Base-by-base conservation (phyloP, 2,888 invertebrate genomes). In the Nomada lathburiana region DNA sequence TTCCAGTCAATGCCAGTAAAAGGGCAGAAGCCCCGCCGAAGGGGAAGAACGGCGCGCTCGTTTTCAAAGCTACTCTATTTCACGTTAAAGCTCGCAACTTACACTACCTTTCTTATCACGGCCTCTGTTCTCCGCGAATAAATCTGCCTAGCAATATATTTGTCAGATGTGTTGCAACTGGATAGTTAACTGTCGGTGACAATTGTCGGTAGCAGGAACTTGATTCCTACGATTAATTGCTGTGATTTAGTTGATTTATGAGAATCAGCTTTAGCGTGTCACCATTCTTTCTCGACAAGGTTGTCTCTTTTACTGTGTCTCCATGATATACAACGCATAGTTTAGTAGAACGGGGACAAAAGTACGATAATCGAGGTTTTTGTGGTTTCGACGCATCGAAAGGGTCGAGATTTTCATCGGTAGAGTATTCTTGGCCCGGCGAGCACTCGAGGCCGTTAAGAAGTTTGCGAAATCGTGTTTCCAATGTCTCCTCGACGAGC, bases 1-100 rank as follows among this genome's bases (percentile, higher is more conserved):
- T 88, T 83, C 83, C 72, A 75, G 76, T 79, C 81, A 76, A 69
- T 59, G 72, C 42, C 55, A 44, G 80, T 57, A 63, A 80, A 85
- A 77, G 69, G 79, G 74, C 42, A 60, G 62, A 63, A 65, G 59
- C 29, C 36, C 26, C 5, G 18, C 1, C 18, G 63, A 64, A 77
- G 59, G 50, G 69, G 65, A 59, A 77, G 62, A 47, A 53, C 53
- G 72, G 50, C 60, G 64, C 70, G 69, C 70, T 80, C 84, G 74
- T 85, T 84, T 75, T 67, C 74, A 62, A 50, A 73, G 71, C 79
- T 53, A 84, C 87, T 88, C 87, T 81, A 87, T 88, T 85, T 84
- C 84, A 59, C 79, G 80, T 75, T 63, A 57, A 55, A 65, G 50
- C 72, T 84, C 73, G 83, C 82, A 80, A 86, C 84, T 89, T 83